phyloP scores from a whole-genome alignment of 2,888 invertebrate species.

The Amiota mariae region DNA sequence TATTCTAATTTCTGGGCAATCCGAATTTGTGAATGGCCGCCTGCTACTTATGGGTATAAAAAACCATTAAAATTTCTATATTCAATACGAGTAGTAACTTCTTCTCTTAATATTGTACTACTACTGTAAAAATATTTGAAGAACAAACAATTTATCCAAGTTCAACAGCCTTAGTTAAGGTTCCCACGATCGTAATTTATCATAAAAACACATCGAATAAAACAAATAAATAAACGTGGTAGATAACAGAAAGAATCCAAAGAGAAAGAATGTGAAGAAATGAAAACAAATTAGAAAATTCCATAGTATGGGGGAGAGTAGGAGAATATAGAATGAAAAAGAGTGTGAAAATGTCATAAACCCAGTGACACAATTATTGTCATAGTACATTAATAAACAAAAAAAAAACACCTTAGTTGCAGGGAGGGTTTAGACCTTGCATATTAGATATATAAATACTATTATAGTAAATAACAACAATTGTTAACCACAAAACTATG shows the following conservation, averaged over 20 bases:
- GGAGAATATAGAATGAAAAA: background rate
- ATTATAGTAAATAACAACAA: too few species aligned
- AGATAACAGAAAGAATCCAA: slow-evolving; percentile 32
- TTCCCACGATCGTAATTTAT: slow-evolving; percentile 10
- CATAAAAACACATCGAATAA: slow-evolving; percentile 1
- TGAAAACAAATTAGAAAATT: slow-evolving; percentile 43
- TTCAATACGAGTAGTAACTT: too few species aligned
- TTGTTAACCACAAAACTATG: slow-evolving; percentile 16
- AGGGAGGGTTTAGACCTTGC: too few species aligned
- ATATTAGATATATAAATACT: too few species aligned
- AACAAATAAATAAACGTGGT: slow-evolving; percentile 51
- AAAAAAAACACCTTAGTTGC: too few species aligned
- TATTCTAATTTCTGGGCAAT: too few species aligned
- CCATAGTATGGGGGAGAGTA: too few species aligned
- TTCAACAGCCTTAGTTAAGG: background rate
- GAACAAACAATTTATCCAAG: background rate
- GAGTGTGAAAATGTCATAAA: background rate
- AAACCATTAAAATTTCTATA: too few species aligned
- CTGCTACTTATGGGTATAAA: too few species aligned
- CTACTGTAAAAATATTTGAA: background rate
- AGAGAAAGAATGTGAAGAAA: slow-evolving; percentile 54
- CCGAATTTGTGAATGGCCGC: too few species aligned
- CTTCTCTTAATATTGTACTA: too few species aligned
- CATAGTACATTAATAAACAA: too few species aligned
- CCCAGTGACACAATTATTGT: background rate